Percentiles rank a stretch among this genome's conserved stretches.
These are phyloP conservation scores for Botrylloides violaceus DNA, from an alignment of 23 tunicate genomes.

Conservation along the genomic window DNA sequence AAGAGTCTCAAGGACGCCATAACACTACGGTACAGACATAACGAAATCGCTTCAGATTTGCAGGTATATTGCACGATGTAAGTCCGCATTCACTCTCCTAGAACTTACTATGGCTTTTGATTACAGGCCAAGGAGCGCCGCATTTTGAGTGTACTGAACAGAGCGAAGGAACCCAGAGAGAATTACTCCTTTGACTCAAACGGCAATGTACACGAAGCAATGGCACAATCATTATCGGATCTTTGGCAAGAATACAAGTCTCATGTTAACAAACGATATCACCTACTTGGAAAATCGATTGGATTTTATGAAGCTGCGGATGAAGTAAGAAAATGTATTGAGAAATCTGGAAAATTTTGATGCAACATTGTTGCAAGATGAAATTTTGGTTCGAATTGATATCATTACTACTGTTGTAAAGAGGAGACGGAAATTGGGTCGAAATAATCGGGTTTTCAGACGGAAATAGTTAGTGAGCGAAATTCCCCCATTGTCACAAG, in stretches of 20 bases:
- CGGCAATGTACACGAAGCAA: conserved; percentile 60
- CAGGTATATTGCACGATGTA: conserved; percentile 5
- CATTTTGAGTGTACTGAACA: conserved; percentile 1
- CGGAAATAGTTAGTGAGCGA: no score
- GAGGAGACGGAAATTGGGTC: no score
- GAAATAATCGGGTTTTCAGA: no score
- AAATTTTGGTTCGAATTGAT: no score
- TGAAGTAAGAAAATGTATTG: conserved; percentile 22
- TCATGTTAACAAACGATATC: conserved; percentile 32
- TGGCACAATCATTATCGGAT: conserved; percentile 64
- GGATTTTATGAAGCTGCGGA: conserved; percentile 41
- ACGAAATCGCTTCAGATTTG: not conserved
- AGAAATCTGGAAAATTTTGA: no score
- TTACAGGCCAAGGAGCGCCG: conserved; percentile 8
- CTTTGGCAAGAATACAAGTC: conserved; percentile 58
- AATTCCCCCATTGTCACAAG: no score
- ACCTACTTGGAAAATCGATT: conserved; percentile 39
- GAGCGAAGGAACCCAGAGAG: conserved; percentile 6
- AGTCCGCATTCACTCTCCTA: not conserved
- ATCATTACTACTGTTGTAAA: no score
- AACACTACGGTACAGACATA: conserved; percentile 39
- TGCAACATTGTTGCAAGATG: no score
- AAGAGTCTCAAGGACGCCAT: conserved; percentile 54
- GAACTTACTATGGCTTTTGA: not conserved
- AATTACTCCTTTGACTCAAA: not conserved